Evolutionary conservation across 2,113 vertebrate genomes (phyloP).

Genomic region (Ptychochromis oligacanthus): DNA sequence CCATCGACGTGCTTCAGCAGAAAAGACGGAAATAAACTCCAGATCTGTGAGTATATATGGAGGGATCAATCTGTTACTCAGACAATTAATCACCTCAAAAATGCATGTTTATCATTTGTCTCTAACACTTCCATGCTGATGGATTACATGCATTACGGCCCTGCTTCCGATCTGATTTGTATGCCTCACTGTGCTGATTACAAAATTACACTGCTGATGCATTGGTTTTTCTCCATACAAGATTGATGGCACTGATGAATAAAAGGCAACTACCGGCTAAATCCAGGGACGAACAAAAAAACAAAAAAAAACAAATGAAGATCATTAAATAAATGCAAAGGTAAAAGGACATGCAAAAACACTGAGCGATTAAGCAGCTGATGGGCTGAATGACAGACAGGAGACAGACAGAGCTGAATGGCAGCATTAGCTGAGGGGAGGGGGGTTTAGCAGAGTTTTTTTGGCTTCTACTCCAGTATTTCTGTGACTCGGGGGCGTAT

Average conservation of each 20-base stretch:
- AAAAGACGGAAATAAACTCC: conserved; percentile 48
- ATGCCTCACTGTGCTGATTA: conserved; percentile 77
- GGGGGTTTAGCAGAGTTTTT: conserved; percentile 39
- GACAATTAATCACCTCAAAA: conserved; percentile 76
- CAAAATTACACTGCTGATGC: conserved; percentile 80
- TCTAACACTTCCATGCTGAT: conserved; percentile 72
- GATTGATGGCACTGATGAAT: conserved; percentile 74
- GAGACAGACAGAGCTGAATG: conserved; percentile 49
- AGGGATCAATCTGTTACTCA: conserved; percentile 72
- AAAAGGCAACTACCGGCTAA: conserved; percentile 43
- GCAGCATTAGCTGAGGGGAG: conserved; percentile 4
- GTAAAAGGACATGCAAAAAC: background rate
- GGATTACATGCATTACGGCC: conserved; percentile 77
- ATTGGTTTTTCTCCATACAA: conserved; percentile 69
- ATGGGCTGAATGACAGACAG: conserved; percentile 53
- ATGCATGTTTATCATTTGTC: conserved; percentile 77
- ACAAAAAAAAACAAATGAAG: background rate
- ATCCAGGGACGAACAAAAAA: conserved; percentile 2
- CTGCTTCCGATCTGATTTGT: conserved; percentile 77
- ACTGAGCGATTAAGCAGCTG: conserved; percentile 33
- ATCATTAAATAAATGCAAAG: conserved; percentile 43
- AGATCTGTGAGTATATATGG: conserved; percentile 33
- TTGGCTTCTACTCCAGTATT: conserved; percentile 54
- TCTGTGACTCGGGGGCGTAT: conserved; percentile 72
- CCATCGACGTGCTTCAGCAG: conserved; percentile 3